Evolutionary conservation across 1,140 invertebrate species (phyloP).

Genomic region (Platorchestia sp.): DNA sequence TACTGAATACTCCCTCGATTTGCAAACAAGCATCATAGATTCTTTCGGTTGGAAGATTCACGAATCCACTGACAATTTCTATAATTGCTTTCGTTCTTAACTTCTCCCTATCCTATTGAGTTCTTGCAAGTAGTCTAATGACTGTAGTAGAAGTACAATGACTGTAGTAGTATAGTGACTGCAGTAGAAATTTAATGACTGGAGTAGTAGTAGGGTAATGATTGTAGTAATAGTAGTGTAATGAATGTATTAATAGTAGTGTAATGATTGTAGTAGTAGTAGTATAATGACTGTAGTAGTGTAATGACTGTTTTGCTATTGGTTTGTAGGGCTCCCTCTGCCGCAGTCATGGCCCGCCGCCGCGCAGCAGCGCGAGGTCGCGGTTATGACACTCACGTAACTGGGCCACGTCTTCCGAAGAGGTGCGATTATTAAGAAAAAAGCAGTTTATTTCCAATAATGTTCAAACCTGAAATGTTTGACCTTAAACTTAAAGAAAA

Average conservation of each 20-base stretch:
- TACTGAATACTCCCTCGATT: not conserved
- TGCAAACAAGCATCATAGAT: not conserved
- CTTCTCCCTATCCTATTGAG: not conserved
- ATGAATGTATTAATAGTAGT: too few species aligned
- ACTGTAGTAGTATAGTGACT: not conserved
- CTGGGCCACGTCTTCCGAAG: not conserved
- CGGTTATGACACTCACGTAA: not conserved
- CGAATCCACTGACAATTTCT: not conserved
- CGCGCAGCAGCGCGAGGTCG: not conserved
- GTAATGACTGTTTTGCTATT: not conserved
- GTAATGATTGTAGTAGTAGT: too few species aligned
- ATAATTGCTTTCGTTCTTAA: not conserved
- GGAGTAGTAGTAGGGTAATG: too few species aligned
- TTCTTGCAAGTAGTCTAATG: too few species aligned
- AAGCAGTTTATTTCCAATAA: too few species aligned
- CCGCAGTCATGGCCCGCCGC: not conserved
- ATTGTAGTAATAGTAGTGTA: too few species aligned
- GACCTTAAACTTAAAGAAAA: too few species aligned
- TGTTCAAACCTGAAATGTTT: too few species aligned
- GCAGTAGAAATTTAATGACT: too few species aligned
- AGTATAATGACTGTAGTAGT: too few species aligned
- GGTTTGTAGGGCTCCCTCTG: not conserved
- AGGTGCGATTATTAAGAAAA: too few species aligned
- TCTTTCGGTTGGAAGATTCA: not conserved
- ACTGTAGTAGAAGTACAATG: too few species aligned